A percentile compares a stretch with the other conserved stretches of the same genome.
Evolutionary conservation across 2,113 vertebrate species (phyloP).

Genomic region (Thalassoma bifasciatum): DNA sequence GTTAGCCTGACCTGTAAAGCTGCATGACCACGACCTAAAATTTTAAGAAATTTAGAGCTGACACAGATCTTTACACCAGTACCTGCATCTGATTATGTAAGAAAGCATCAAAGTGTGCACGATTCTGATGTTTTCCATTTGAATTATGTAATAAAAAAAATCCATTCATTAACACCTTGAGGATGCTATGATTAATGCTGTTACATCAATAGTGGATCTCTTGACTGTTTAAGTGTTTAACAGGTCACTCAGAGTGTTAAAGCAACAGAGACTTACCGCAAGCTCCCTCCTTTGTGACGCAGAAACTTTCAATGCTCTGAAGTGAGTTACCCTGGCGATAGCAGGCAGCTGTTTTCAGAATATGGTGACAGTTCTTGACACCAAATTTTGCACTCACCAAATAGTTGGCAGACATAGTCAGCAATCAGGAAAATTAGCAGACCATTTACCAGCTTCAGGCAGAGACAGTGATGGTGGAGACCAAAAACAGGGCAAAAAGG

Average conservation of each 20-base stretch:
- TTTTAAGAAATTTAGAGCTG: neutral
- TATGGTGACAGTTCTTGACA: neutral
- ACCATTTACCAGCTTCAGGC: too few species aligned
- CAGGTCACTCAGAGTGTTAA: neutral
- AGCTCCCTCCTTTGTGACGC: neutral
- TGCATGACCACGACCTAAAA: neutral
- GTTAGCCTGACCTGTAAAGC: slow-evolving; percentile 3
- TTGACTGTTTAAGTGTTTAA: neutral
- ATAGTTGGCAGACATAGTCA: neutral
- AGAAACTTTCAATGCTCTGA: neutral
- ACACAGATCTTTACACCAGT: neutral
- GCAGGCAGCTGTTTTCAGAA: neutral
- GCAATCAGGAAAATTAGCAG: too few species aligned
- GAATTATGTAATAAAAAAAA: too few species aligned
- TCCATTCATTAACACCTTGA: too few species aligned
- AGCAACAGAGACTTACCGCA: neutral
- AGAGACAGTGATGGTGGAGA: neutral
- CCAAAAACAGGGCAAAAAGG: neutral
- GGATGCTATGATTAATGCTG: too few species aligned
- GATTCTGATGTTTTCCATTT: too few species aligned
- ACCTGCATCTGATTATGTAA: neutral
- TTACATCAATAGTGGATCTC: too few species aligned
- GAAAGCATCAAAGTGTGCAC: neutral
- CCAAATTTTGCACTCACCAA: neutral
- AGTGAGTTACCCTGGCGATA: neutral